Evolutionary conservation across 2,888 invertebrate species (phyloP).

Genomic region (Eustalomyia histrio): DNA sequence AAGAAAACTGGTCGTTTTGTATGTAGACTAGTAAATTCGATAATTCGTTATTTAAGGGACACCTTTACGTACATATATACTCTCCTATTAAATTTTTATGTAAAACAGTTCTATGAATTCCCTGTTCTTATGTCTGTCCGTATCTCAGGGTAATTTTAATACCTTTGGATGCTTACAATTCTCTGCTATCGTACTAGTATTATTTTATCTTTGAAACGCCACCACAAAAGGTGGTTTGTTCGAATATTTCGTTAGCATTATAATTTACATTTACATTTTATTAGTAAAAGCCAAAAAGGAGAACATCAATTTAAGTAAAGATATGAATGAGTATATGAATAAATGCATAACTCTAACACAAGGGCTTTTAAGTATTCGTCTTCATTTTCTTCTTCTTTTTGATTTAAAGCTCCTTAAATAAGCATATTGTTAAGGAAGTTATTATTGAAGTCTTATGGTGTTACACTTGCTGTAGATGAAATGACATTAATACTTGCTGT

Average conservation of each 20-base stretch:
- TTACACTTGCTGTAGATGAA: conserved; percentile 25
- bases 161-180: conserved; percentile 23
- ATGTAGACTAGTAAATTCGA: no score
- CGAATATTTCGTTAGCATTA: conserved; percentile 6
- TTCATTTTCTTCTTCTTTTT: neutral
- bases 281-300: conserved; percentile 21
- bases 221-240: neutral
- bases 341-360: conserved; percentile 4
- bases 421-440: conserved; percentile 46
- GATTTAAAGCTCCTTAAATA: conserved; percentile 49
- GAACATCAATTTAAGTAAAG: conserved; percentile 18
- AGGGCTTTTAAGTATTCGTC: no score
- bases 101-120: conserved; percentile 19
- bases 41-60: no score
- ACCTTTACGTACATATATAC: no score
- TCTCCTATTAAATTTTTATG: conserved; percentile 30
- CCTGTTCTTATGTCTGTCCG: neutral
- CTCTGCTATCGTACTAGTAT: neutral
- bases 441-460: conserved; percentile 46
- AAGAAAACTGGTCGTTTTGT: no score
- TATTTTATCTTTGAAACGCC: neutral
- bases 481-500: conserved; percentile 23
- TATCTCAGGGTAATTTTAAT: conserved; percentile 33
- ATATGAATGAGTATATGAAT: conserved; percentile 16
- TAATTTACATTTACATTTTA: conserved; percentile 39